A percentile compares a stretch with the other conserved stretches of the same genome.
Evolutionary conservation across 1,140 invertebrate genomes (phyloP).

Genomic region (Belonocnema kinseyi): DNA sequence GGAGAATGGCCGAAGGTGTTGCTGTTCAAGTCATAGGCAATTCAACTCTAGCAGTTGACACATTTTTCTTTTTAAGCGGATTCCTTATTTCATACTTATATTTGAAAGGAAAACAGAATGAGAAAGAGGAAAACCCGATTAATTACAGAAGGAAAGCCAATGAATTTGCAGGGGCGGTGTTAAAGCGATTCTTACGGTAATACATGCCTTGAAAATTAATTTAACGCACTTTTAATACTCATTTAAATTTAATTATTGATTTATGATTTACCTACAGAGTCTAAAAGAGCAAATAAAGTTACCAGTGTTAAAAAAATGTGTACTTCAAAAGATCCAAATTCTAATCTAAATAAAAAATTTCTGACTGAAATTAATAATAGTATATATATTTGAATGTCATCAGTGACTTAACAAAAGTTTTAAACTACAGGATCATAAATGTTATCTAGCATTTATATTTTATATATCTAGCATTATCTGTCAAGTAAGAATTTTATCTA

Average conservation of each 20-base stretch:
- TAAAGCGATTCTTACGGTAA: conserved; percentile 74
- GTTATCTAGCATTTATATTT: too few relatives aligned
- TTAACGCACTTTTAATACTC: not conserved
- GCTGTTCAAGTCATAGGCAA: conserved; percentile 68
- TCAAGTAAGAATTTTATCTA: too few relatives aligned
- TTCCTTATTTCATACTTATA: conserved; percentile 72
- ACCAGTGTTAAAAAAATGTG: not conserved
- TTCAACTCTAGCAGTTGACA: conserved; percentile 73
- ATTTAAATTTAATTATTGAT: conserved; percentile 2
- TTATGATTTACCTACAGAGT: not conserved
- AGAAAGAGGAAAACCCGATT: conserved; percentile 50
- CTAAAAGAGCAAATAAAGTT: not conserved
- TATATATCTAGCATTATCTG: too few relatives aligned
- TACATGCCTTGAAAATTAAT: not conserved
- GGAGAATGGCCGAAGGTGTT: conserved; percentile 61
- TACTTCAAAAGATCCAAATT: too few relatives aligned
- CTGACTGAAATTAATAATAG: too few relatives aligned
- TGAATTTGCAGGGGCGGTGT: conserved; percentile 60
- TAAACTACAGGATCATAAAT: too few relatives aligned
- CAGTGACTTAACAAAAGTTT: too few relatives aligned
- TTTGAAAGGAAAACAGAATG: conserved; percentile 58
- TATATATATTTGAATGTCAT: too few relatives aligned
- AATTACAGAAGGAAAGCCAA: conserved; percentile 54
- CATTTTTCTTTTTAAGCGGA: conserved; percentile 74
- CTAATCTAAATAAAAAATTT: too few relatives aligned